Evolutionary conservation across 2,113 vertebrate species (phyloP), one percentile per base, ranked within the genome.

Genomic region (Apteryx mantelli): DNA sequence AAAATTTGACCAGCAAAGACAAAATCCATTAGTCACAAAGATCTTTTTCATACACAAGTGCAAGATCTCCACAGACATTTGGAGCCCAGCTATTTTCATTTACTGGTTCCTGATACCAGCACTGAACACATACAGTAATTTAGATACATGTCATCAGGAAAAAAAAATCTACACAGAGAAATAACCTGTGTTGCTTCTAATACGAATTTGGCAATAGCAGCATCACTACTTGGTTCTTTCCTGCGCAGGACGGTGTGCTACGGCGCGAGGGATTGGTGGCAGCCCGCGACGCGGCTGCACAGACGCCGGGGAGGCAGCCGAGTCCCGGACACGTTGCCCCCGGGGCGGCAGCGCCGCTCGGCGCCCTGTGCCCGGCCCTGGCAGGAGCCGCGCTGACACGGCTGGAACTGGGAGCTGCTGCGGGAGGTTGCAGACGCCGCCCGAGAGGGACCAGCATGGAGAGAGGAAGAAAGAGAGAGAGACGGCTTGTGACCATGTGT

Each of bases 221-320:
- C 65, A 14, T 6, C 2, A 1, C n/a, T 11, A 2, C 22, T 44
- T 25, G 46, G 9, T 24, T 30, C 4, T 2, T 13, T 34, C 6
- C 22, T 2, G 10, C 2, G 63, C 5, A 6, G 53, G 42, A 0
- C 25, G 21, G 65, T 1, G n/a, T 15, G 2, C 26, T 18, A 3
- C 32, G 2, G 2, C 5, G 56, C 3, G 20, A 14, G 19, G 46
- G 46, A 7, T 48, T 18, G 46, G 46, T 19, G 46, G 7, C 46
- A 18, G 46, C 46, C 46, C 3, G 46, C 15, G 46, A 19, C 46
- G 18, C 46, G 17, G 46, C 46, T 11, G 46, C 11, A 18, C 46
- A 11, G 46, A 48, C 6, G 18, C 46, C 46, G 46, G 17, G 46
- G 55, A 16, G 55, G 55, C 55, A 32, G 55, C 55, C 55, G 14